Evolutionary conservation across 2,888 invertebrate species (phyloP), one percentile per base, ranked within the genome.

Genomic region (Aproaerema taeniolella): DNA sequence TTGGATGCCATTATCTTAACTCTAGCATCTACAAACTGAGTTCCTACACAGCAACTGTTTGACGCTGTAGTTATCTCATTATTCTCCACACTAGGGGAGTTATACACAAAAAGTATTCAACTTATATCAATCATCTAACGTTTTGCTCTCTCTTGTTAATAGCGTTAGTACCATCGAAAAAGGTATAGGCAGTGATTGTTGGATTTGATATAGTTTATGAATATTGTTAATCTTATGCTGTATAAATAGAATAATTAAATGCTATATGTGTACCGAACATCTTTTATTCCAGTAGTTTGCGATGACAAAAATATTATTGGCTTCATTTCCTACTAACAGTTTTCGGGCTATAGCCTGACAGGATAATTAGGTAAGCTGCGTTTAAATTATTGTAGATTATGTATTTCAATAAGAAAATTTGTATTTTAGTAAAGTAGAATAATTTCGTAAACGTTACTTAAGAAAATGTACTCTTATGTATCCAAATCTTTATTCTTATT

Each of bases 121-220:
- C 29, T 29, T 35, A 35, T 35, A 28, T 28, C 57, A 64, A 61
- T 71, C 68, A 67, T 72, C 63, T 67, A 76, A 75, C 64, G 64
- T 79, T 85, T 82, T 79, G 72, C 80, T 80, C 83, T 75, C 50
- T 79, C 78, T 82, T 79, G 81, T 83, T 85, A 78, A 74, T 83
- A 80, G 79, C 68, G 69, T 80, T 85, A 83, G 81, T 74, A 77
- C 75, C 78, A 79, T 78, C 78, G 72, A 74, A 74, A 73, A 76
- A 76, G 74, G 71, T 80, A 74, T 82, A 83, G 81, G 63, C 79
- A 78, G 80, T 82, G 78, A 82, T 86, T 86, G 86, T 86, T 86
- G 86, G 86, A 86, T 86, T 85, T 86, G 86, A 85, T 81, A 86
- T 85, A 86, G 86, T 86, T 80, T 86, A 86, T 85, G 73, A 79